Evolutionary conservation across 2,888 invertebrate genomes (phyloP).

Genomic region (Leptopilina myrica): DNA sequence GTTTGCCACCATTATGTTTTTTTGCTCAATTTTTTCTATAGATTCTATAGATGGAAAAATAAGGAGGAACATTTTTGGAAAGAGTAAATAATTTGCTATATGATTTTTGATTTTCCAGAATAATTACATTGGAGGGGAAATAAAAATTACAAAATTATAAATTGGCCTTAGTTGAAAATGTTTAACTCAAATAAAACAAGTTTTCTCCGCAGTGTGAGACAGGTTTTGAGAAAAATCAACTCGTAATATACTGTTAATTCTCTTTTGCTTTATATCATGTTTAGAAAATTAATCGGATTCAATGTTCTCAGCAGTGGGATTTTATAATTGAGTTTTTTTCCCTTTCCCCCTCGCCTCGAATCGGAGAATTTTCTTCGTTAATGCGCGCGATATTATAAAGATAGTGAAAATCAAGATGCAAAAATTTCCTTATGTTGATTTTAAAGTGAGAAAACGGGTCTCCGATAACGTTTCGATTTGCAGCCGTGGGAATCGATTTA

Average conservation of each 20-base stretch:
- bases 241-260: constrained; percentile 20
- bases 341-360: background rate
- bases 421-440: constrained; percentile 16
- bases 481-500: constrained; percentile 64
- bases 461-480: constrained; percentile 48
- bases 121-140: too few relatives aligned
- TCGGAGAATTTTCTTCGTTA: background rate
- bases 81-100: too few relatives aligned
- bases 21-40: too few relatives aligned
- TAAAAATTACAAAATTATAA: too few relatives aligned
- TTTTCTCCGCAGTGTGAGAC: background rate
- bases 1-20: too few relatives aligned
- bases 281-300: constrained; percentile 29
- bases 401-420: constrained; percentile 2
- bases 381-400: background rate
- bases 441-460: constrained; percentile 36
- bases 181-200: background rate
- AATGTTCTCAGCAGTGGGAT: constrained; percentile 16
- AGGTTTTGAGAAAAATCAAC: constrained; percentile 15
- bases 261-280: constrained; percentile 31
- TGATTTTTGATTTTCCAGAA: too few relatives aligned
- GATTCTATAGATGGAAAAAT: too few relatives aligned
- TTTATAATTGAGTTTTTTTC: constrained; percentile 3
- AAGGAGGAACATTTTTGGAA: too few relatives aligned
- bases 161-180: background rate